phyloP scores from a whole-genome alignment of 2,888 invertebrate species.

The Ariolimax columbianus region DNA sequence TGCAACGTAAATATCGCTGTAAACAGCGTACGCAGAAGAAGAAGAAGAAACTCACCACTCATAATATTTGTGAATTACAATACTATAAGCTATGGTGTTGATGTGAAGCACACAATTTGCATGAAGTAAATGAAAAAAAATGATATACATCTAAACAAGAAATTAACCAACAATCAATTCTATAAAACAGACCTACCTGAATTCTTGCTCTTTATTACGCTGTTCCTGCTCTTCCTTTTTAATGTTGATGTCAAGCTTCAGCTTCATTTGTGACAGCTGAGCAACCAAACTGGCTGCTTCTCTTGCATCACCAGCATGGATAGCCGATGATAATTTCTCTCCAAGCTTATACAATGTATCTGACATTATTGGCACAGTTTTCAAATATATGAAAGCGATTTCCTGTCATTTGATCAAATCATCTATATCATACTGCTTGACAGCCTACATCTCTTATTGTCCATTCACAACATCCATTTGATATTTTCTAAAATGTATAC shows the following conservation, averaged over 20 bases:
- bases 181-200: conserved; percentile 24
- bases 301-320: conserved; percentile 35
- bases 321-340: conserved; percentile 38
- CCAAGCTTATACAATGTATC: background rate
- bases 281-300: conserved; percentile 24
- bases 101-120: too few species aligned
- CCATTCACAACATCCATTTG: background rate
- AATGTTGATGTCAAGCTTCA: conserved; percentile 41
- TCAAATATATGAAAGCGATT: background rate
- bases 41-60: too few species aligned
- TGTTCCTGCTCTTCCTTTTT: conserved; percentile 22
- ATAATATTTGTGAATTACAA: too few species aligned
- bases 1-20: too few species aligned
- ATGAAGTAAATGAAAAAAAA: too few species aligned
- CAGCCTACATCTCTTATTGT: background rate
- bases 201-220: conserved; percentile 41
- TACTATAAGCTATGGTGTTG: too few species aligned
- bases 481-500: too few species aligned
- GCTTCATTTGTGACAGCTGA: conserved; percentile 14
- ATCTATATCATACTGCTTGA: background rate
- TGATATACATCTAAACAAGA: background rate
- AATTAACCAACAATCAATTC: background rate
- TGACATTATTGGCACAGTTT: background rate
- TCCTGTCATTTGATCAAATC: background rate
- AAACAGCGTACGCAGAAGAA: too few species aligned